Evolutionary conservation across 2,797 vertebrate species (phyloP).

Genomic region (Chelonia mydas): DNA sequence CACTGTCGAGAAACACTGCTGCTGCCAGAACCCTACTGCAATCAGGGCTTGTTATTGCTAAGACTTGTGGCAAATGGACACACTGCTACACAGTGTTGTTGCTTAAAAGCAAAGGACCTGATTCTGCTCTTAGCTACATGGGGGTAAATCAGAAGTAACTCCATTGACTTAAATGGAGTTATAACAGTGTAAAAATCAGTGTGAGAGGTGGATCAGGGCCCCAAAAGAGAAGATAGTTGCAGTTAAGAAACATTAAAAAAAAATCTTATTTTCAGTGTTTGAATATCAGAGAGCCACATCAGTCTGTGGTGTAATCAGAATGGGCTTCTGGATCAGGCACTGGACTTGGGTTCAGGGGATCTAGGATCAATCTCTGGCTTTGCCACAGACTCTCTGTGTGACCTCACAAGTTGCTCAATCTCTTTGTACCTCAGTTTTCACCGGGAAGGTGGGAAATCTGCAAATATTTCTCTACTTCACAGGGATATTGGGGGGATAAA

Average conservation of each 20-base stretch:
- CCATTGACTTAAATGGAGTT: not conserved
- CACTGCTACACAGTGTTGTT: slow-evolving; percentile 10
- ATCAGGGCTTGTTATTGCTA: slow-evolving; percentile 23
- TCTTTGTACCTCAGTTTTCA: not conserved
- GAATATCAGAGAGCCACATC: not conserved
- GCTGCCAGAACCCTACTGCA: slow-evolving; percentile 19
- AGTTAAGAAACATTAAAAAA: not conserved
- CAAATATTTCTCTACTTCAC: not conserved
- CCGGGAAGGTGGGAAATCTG: not conserved
- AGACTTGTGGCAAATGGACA: not conserved
- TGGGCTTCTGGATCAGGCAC: not conserved
- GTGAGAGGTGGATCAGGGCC: not conserved
- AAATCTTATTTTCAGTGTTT: not conserved
- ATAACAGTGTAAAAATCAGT: no score
- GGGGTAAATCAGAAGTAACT: not conserved
- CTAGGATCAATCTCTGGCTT: not conserved
- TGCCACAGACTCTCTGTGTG: not conserved
- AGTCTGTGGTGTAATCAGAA: not conserved
- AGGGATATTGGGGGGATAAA: not conserved
- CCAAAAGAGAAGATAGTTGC: not conserved
- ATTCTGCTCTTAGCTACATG: not conserved
- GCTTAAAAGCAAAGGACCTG: not conserved
- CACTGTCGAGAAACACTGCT: not conserved
- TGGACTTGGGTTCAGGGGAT: not conserved
- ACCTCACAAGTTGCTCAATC: not conserved